These are phyloP conservation scores for Thomomys bottae DNA, from an alignment of 2,113 vertebrate species.

Conservation along the genomic window DNA sequence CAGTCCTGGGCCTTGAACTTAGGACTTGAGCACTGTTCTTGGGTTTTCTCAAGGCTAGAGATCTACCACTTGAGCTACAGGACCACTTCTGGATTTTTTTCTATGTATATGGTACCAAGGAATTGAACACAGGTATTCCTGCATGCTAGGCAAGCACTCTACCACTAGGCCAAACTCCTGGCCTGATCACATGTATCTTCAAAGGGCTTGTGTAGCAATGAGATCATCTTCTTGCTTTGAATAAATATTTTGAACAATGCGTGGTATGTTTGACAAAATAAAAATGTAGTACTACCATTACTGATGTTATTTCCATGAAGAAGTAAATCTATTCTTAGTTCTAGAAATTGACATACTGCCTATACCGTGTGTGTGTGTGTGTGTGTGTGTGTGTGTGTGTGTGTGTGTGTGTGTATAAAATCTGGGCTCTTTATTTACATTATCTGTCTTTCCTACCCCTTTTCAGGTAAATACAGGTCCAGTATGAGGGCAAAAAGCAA, in stretches of 20 bases:
- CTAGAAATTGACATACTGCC: not conserved
- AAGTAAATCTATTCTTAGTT: slow-evolving; percentile 17
- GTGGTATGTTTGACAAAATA: not conserved
- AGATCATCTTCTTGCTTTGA: not conserved
- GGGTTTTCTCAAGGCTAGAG: too few relatives aligned
- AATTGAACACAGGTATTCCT: too few relatives aligned
- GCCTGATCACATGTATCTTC: not conserved
- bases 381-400: too few relatives aligned
- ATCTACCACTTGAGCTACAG: too few relatives aligned
- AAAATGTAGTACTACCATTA: not conserved
- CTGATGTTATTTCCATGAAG: not conserved
- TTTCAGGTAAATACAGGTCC: not conserved
- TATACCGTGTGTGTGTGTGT: too few relatives aligned
- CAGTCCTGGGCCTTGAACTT: too few relatives aligned
- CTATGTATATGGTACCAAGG: too few relatives aligned
- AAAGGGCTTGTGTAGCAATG: not conserved
- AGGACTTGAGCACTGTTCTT: too few relatives aligned
- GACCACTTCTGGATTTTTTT: too few relatives aligned
- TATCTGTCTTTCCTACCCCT: not conserved
- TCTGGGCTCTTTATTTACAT: not conserved
- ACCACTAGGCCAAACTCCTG: too few relatives aligned
- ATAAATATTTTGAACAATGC: not conserved
- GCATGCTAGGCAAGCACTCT: too few relatives aligned
- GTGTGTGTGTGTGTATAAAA: too few relatives aligned
- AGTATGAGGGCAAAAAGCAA: not conserved